Evolutionary conservation across 2,888 invertebrate genomes (phyloP).

Genomic region (Meganola albula): DNA sequence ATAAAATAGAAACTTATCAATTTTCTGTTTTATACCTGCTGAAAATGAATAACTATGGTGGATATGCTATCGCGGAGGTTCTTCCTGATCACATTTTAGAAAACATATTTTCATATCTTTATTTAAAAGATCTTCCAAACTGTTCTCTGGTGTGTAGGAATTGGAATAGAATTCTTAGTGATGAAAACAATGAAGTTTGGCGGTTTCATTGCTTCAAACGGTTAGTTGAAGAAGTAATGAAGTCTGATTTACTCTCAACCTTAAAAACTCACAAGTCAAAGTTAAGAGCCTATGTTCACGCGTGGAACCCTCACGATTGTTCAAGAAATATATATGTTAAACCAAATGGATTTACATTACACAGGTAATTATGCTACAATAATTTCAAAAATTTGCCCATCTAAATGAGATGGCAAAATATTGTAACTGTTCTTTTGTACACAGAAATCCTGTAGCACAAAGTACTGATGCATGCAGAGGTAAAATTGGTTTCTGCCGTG

Average conservation of each 20-base stretch:
- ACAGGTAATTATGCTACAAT: constrained; percentile 74
- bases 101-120: constrained; percentile 94
- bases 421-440: not conserved
- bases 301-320: constrained; percentile 98
- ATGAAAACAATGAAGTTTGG: constrained; percentile 98
- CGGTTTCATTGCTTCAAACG: constrained; percentile 90
- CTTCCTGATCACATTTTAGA: constrained; percentile 90
- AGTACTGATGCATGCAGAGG: constrained; percentile 96
- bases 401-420: not conserved
- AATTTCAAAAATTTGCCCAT: not conserved
- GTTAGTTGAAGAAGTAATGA: constrained; percentile 89
- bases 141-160: constrained; percentile 95
- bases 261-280: constrained; percentile 95
- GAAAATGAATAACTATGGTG: constrained; percentile 46
- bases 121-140: constrained; percentile 89
- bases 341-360: constrained; percentile 97
- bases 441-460: constrained; percentile 97
- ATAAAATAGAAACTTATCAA: not conserved
- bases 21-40: constrained; percentile 8
- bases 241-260: constrained; percentile 93
- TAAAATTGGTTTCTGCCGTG: constrained; percentile 93
- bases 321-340: constrained; percentile 98
- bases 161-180: constrained; percentile 93
- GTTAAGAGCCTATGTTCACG: constrained; percentile 93
- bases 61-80: constrained; percentile 79